Evolutionary conservation across 2,113 vertebrate genomes (phyloP).

Genomic region (Psittacus erithacus): DNA sequence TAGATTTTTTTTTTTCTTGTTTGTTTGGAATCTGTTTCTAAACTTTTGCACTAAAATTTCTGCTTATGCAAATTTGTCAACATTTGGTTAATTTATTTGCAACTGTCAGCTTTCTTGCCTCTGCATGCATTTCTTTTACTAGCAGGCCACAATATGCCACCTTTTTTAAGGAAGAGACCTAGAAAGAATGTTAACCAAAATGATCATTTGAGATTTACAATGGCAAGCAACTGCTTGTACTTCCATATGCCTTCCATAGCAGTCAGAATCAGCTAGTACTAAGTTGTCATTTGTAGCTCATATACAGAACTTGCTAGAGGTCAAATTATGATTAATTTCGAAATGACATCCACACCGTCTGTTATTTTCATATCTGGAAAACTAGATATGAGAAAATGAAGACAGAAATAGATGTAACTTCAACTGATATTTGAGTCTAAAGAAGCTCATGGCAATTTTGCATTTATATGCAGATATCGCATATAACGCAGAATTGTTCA

Average conservation of each 20-base stretch:
- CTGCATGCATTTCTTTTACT: neutral
- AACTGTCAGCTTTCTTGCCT: neutral
- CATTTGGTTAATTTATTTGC: neutral
- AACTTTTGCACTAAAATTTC: neutral
- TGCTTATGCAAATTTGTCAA: neutral
- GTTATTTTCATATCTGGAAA: neutral
- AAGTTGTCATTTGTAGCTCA: neutral
- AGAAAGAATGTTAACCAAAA: neutral
- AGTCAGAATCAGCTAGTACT: neutral
- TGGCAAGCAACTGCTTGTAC: neutral
- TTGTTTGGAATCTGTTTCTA: neutral
- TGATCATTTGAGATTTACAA: neutral
- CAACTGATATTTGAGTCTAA: neutral
- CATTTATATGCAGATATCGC: neutral
- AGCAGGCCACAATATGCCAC: neutral
- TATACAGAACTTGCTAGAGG: neutral
- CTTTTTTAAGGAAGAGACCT: neutral
- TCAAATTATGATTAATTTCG: neutral
- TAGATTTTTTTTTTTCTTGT: neutral
- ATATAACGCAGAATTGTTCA: neutral
- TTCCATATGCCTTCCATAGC: neutral
- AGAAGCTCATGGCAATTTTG: neutral
- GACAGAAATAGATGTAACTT: neutral
- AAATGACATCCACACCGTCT: neutral
- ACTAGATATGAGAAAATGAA: neutral